A percentile compares a stretch with the other conserved stretches of the same genome.
Evolutionary conservation across 2,113 vertebrate genomes (phyloP).

Genomic region (Myotis lucifugus): DNA sequence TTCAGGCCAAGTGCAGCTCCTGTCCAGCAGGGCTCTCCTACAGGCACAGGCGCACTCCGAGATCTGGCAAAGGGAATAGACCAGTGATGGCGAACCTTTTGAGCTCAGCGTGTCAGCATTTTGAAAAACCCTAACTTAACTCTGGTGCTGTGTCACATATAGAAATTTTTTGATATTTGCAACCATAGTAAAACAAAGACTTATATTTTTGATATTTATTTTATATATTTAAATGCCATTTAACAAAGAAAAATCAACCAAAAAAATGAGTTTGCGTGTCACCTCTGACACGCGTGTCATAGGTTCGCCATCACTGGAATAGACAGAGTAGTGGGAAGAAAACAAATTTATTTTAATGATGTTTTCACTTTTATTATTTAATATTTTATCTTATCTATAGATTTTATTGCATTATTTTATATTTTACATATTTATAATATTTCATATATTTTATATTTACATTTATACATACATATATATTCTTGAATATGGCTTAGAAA

Average conservation of each 20-base stretch:
- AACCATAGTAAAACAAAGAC: no score
- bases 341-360: background rate
- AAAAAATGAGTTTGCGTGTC: no score
- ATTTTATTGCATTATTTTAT: background rate
- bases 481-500: background rate
- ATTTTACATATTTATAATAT: background rate
- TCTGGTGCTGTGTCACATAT: no score
- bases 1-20: background rate
- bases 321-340: background rate
- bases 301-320: background rate
- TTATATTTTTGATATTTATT: no score
- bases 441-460: background rate
- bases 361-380: background rate
- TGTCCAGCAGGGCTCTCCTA: background rate
- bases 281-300: no score
- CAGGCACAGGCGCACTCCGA: accelerated
- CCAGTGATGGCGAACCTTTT: no score
- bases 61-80: background rate
- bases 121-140: no score
- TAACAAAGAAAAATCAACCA: no score
- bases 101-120: no score
- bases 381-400: background rate
- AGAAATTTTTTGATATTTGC: no score
- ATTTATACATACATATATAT: background rate
- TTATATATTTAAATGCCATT: no score